Conservation (phyloP, 2,113 vertebrate genomes). For the Ornithorhynchus anatinus region DNA sequence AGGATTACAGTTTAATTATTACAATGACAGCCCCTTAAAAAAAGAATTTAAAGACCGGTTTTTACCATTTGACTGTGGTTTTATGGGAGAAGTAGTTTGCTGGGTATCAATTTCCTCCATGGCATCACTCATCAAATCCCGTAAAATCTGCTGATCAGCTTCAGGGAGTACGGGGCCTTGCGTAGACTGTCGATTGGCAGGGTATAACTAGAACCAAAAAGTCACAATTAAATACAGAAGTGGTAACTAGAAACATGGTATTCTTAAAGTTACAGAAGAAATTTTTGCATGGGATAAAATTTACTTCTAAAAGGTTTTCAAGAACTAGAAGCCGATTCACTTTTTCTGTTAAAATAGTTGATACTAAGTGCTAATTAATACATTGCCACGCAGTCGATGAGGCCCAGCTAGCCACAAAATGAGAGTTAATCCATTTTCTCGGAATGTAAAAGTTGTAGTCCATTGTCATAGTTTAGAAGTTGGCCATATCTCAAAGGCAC, state of each 20-base stretch:
- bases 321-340: neutral
- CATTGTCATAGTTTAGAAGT: too few relatives aligned
- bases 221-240: neutral
- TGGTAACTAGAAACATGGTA: neutral
- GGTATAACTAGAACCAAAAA: constrained; percentile 73
- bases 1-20: too few relatives aligned
- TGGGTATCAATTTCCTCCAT: constrained; percentile 92
- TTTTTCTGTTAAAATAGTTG: too few relatives aligned
- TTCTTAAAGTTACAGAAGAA: neutral
- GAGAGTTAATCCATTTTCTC: too few relatives aligned
- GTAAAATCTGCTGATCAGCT: constrained; percentile 90
- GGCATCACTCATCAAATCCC: constrained; percentile 96
- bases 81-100: constrained; percentile 51
- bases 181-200: constrained; percentile 65
- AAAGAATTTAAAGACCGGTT: too few relatives aligned
- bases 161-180: constrained; percentile 83
- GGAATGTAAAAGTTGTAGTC: too few relatives aligned
- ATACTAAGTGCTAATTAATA: too few relatives aligned
- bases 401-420: too few relatives aligned
- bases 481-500: too few relatives aligned
- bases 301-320: neutral
- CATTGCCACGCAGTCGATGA: too few relatives aligned
- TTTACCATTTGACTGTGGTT: constrained; percentile 80
- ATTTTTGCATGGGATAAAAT: neutral
- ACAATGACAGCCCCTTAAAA: too few relatives aligned